A percentile compares a stretch with the other conserved stretches of the same genome.
These are phyloP conservation scores for Zygogramma bicolorata DNA, from an alignment of 2,888 invertebrate genomes.

Conservation along the genomic window DNA sequence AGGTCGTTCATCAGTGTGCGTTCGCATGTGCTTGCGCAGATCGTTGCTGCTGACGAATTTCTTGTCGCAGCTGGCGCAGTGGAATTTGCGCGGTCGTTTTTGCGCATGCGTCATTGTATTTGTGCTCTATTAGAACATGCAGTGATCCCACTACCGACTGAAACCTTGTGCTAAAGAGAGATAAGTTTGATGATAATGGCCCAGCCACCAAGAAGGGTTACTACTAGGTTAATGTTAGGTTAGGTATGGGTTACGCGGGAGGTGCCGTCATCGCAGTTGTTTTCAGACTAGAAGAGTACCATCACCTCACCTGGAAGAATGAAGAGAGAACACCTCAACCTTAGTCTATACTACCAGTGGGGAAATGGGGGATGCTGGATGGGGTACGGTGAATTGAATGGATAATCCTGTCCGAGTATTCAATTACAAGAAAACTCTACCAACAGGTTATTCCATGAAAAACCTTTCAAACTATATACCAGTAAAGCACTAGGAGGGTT, in stretches of 20 bases:
- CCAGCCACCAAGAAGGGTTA: conserved; percentile 62
- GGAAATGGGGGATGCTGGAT: neutral
- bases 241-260: conserved; percentile 46
- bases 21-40: conserved; percentile 75
- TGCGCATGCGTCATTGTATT: conserved; percentile 68
- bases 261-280: conserved; percentile 55
- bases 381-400: neutral
- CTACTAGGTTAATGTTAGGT: conserved; percentile 30
- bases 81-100: conserved; percentile 65
- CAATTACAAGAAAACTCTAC: too few relatives aligned
- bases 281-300: conserved; percentile 49
- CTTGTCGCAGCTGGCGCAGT: conserved; percentile 76
- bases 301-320: conserved; percentile 59
- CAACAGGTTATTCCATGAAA: too few relatives aligned
- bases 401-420: too few relatives aligned
- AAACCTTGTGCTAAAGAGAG: conserved; percentile 51
- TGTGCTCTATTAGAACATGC: conserved; percentile 8
- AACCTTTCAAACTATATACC: too few relatives aligned
- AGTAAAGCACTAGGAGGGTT: too few relatives aligned
- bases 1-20: conserved; percentile 76
- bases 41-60: conserved; percentile 75
- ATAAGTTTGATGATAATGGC: conserved; percentile 50
- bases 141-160: conserved; percentile 54
- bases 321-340: conserved; percentile 51
- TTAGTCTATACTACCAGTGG: neutral